A percentile compares a stretch with the other conserved stretches of the same genome.
phyloP scores from a whole-genome alignment of 2,113 vertebrate species.

The Reinhardtius hippoglossoides region DNA sequence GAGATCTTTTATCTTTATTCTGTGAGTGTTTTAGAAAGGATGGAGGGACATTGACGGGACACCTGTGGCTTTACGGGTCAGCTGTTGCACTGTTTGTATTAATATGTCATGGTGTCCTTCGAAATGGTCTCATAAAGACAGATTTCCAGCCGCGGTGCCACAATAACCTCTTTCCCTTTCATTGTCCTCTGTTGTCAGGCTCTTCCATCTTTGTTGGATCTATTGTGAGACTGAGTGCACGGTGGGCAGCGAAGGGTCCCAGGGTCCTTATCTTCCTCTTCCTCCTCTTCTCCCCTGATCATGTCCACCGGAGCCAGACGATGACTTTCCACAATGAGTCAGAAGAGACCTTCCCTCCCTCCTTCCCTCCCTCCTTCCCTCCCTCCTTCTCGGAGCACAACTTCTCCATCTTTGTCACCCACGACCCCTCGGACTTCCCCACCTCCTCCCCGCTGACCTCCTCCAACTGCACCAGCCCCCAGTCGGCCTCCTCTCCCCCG shows the following conservation, averaged over 20 bases:
- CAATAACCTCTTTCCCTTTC: neutral
- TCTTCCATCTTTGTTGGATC: neutral
- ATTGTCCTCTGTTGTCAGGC: conserved; percentile 6
- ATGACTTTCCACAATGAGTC: conserved; percentile 75
- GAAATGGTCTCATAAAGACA: neutral
- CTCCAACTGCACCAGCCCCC: conserved; percentile 71
- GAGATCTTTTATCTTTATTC: too few species aligned
- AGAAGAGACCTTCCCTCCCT: conserved; percentile 21
- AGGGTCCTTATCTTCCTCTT: conserved; percentile 21
- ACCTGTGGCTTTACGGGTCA: neutral
- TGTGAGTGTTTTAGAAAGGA: too few species aligned
- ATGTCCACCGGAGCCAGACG: conserved; percentile 54
- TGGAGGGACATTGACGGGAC: too few species aligned
- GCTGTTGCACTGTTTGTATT: neutral
- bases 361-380: conserved; percentile 32
- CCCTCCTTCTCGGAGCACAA: conserved; percentile 45
- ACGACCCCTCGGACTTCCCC: conserved; percentile 49
- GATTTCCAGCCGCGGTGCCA: neutral
- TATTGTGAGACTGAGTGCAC: conserved; percentile 3
- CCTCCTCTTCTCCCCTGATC: conserved; percentile 39
- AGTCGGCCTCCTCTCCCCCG: conserved; percentile 60
- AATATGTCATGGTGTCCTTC: neutral
- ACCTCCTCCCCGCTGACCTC: conserved; percentile 31
- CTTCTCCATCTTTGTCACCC: conserved; percentile 46
- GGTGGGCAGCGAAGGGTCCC: neutral